phyloP scores from a whole-genome alignment of 2,888 invertebrate genomes.

The Hymenopus coronatus region DNA sequence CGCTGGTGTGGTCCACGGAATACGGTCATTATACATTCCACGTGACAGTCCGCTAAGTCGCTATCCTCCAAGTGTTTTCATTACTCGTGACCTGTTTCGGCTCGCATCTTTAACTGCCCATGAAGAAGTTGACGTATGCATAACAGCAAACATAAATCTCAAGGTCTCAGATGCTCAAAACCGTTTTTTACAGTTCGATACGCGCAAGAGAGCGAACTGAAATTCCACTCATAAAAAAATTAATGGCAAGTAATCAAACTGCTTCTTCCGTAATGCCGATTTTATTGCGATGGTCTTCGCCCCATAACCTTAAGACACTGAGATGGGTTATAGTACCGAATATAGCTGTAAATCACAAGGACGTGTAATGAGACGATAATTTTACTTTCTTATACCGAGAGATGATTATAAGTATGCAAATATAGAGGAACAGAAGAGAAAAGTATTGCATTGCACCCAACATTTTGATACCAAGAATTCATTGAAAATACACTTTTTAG shows the following conservation, averaged over 20 bases:
- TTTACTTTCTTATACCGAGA: neutral
- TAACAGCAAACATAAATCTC: neutral
- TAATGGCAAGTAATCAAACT: neutral
- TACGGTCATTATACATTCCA: too few relatives aligned
- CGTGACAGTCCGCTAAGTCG: too few relatives aligned
- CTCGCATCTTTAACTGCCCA: neutral
- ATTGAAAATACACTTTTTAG: too few relatives aligned
- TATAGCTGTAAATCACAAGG: neutral
- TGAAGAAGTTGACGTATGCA: neutral
- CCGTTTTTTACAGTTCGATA: neutral
- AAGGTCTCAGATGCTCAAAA: neutral
- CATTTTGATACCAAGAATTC: too few relatives aligned
- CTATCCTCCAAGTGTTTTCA: too few relatives aligned
- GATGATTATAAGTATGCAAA: neutral
- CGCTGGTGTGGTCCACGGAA: too few relatives aligned
- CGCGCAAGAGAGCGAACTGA: neutral
- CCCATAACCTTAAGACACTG: neutral
- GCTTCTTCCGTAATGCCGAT: neutral
- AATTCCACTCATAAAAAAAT: neutral
- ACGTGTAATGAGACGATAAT: neutral
- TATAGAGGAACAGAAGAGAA: too few relatives aligned
- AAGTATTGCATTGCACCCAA: too few relatives aligned
- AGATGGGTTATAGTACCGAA: neutral
- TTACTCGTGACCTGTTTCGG: neutral
- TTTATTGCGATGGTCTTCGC: neutral